Evolutionary conservation across 2,113 vertebrate species (phyloP).

Genomic region (Picathartes gymnocephalus): DNA sequence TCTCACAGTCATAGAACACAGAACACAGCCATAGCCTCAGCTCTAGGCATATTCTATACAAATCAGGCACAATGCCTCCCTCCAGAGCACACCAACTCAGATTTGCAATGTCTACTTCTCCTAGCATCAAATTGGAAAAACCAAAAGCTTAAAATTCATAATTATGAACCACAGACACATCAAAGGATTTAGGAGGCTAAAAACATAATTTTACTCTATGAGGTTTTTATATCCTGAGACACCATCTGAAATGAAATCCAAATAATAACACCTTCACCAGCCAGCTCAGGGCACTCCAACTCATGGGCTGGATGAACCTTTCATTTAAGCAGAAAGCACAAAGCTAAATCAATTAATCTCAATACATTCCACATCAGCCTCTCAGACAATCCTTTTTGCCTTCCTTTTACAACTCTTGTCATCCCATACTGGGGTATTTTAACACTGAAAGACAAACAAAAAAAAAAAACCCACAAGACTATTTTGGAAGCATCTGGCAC

Average conservation of each 20-base stretch:
- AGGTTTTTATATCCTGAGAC: neutral
- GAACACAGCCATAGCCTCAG: neutral
- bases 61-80: neutral
- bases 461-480: neutral
- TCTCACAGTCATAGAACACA: neutral
- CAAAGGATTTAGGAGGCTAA: neutral
- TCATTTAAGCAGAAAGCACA: neutral
- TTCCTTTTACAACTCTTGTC: neutral
- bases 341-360: neutral
- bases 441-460: neutral
- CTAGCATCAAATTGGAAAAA: constrained; percentile 9
- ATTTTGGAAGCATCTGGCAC: neutral
- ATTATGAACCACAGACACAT: neutral
- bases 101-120: neutral
- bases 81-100: neutral
- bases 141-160: neutral
- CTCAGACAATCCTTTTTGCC: neutral
- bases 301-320: neutral
- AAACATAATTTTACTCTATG: neutral
- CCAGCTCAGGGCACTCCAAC: neutral
- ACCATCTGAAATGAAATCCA: neutral
- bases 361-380: neutral
- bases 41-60: neutral
- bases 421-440: neutral
- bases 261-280: neutral